Evolutionary conservation across 2,113 vertebrate genomes (phyloP).

Genomic region (Lampris megalopsis): DNA sequence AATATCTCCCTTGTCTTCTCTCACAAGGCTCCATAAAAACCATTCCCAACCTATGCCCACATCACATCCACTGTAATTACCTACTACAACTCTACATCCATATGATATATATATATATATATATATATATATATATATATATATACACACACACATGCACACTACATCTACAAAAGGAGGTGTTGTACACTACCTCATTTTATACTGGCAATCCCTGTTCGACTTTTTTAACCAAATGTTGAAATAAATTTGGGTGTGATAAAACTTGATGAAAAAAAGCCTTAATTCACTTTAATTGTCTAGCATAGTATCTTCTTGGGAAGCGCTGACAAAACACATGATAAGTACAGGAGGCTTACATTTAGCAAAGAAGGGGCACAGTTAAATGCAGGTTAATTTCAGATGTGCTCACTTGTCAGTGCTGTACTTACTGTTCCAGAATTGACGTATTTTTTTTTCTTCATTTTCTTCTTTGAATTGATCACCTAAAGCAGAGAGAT

Average conservation of each 20-base stretch:
- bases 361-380: conserved; percentile 14
- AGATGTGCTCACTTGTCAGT: conserved; percentile 2
- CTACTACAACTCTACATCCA: no score
- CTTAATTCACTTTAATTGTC: conserved; percentile 13
- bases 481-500: conserved; percentile 83
- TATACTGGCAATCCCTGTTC: no score
- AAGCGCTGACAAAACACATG: conserved; percentile 11
- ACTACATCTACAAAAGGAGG: background rate
- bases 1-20: background rate
- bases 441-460: conserved; percentile 97
- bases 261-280: conserved; percentile 31
- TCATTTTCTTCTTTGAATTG: conserved; percentile 96
- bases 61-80: background rate
- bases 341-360: conserved; percentile 37
- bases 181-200: background rate
- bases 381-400: background rate
- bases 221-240: conserved; percentile 20
- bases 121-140: background rate
- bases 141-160: background rate
- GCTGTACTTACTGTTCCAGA: conserved; percentile 90
- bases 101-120: background rate
- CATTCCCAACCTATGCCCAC: background rate
- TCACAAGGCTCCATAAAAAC: background rate
- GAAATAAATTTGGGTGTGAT: conserved; percentile 43
- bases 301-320: conserved; percentile 29